Percentiles rank a stretch among this genome's conserved stretches.
phyloP scores from a whole-genome alignment of 2,113 vertebrate genomes.

The Bubo blakistoni region DNA sequence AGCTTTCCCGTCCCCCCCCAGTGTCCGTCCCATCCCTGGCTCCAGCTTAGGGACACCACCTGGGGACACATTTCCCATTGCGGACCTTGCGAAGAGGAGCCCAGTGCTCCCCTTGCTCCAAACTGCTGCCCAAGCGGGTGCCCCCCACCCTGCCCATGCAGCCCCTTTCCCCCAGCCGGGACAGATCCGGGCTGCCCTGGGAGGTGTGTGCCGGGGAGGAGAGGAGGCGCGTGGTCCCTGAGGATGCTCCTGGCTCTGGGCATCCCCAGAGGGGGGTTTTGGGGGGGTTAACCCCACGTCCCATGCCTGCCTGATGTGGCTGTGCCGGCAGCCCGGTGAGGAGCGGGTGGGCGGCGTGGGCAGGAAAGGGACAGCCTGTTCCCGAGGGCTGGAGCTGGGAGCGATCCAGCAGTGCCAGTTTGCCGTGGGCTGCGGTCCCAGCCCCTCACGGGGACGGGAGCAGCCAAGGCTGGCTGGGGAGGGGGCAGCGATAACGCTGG shows the following conservation, averaged over 20 bases:
- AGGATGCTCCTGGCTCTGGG: background rate
- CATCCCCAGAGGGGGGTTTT: too few relatives aligned
- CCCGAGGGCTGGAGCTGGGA: background rate
- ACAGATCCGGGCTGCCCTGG: background rate
- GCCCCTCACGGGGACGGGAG: background rate
- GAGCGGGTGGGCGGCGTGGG: background rate
- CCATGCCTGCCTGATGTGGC: rapidly evolving
- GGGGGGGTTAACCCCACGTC: background rate
- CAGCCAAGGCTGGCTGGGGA: rapidly evolving
- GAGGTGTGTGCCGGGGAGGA: rapidly evolving
- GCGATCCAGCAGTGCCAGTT: background rate
- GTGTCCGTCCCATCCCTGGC: background rate
- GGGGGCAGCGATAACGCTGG: rapidly evolving
- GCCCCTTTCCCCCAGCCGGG: background rate
- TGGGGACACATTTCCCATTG: rapidly evolving
- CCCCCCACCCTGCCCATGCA: background rate
- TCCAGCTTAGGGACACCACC: rapidly evolving
- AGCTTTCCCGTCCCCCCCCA: rapidly evolving
- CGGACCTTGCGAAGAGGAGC: background rate
- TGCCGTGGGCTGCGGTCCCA: rapidly evolving
- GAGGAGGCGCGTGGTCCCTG: too few relatives aligned
- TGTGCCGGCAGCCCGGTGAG: background rate
- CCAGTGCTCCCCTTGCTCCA: background rate
- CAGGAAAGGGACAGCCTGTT: background rate
- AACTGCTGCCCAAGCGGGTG: background rate